Percentiles rank a stretch among this genome's conserved stretches.
Evolutionary conservation across 2,113 vertebrate genomes (phyloP).

Genomic region (Sturnus vulgaris): DNA sequence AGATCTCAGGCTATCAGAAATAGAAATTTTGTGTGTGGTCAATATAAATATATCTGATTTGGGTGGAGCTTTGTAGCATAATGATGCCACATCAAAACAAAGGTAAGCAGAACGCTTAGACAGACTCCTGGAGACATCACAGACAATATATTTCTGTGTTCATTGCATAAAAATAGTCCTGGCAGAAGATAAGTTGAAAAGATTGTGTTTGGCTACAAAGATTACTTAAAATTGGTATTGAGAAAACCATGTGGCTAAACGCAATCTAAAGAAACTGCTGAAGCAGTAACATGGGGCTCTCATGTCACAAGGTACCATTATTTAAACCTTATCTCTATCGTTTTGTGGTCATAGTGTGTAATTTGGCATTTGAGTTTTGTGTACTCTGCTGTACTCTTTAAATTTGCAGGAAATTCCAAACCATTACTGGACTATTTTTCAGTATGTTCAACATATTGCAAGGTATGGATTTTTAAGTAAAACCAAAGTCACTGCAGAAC

Average conservation of each 20-base stretch:
- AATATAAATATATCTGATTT: not conserved
- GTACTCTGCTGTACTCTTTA: conserved; percentile 24
- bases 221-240: conserved; percentile 63
- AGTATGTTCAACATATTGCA: not conserved
- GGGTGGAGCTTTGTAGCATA: not conserved
- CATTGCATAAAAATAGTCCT: conserved; percentile 50
- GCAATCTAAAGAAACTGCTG: conserved; percentile 45
- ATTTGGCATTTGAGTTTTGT: conserved; percentile 65
- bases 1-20: not conserved
- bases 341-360: conserved; percentile 50
- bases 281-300: not conserved
- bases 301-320: not conserved
- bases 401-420: conserved; percentile 55
- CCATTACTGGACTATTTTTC: conserved; percentile 16
- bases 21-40: not conserved
- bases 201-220: conserved; percentile 38
- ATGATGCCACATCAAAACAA: not conserved
- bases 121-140: not conserved
- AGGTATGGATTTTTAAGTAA: conserved; percentile 4
- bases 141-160: not conserved
- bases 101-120: not conserved
- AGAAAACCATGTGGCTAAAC: conserved; percentile 61
- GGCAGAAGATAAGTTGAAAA: conserved; percentile 63
- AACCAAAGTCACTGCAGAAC: not conserved
- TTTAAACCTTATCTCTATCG: conserved; percentile 41